Percentiles rank a stretch among this genome's conserved stretches.
These are phyloP conservation scores for Percopsis transmontana DNA, from an alignment of 2,113 vertebrate genomes.

Conservation along the genomic window DNA sequence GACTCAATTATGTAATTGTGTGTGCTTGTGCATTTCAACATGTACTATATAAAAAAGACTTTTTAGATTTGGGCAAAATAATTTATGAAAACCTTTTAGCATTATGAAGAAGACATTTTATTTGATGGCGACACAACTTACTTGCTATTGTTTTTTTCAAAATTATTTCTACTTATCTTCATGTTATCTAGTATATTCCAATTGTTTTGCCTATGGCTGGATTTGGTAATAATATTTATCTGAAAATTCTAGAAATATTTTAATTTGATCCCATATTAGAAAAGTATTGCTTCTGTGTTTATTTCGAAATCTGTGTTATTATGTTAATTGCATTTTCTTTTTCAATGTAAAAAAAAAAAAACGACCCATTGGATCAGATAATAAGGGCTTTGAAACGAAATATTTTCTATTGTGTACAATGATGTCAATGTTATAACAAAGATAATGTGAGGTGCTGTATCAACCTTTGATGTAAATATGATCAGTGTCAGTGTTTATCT, in stretches of 20 bases:
- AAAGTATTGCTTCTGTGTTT: conserved; percentile 32
- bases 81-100: conserved; percentile 12
- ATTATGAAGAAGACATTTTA: no score
- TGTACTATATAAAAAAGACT: conserved; percentile 19
- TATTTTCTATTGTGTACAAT: conserved; percentile 48
- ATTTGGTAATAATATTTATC: background rate
- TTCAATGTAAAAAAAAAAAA: conserved; percentile 30
- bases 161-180: background rate
- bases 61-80: background rate
- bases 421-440: conserved; percentile 30
- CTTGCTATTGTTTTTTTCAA: no score
- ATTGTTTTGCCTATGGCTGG: background rate
- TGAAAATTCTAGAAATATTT: conserved; percentile 11
- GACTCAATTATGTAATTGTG: conserved; percentile 18
- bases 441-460: conserved; percentile 25
- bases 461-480: conserved; percentile 61
- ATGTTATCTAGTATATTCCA: background rate
- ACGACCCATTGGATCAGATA: conserved; percentile 31
- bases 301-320: conserved; percentile 16
- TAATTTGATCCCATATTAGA: conserved; percentile 28
- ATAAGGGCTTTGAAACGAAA: conserved; percentile 57
- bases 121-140: no score
- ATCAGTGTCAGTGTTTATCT: conserved; percentile 60
- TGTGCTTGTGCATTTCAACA: conserved; percentile 23
- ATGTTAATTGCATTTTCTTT: conserved; percentile 32